Base-by-base conservation (phyloP, 2,888 invertebrate genomes). In the Patella pellucida region DNA sequence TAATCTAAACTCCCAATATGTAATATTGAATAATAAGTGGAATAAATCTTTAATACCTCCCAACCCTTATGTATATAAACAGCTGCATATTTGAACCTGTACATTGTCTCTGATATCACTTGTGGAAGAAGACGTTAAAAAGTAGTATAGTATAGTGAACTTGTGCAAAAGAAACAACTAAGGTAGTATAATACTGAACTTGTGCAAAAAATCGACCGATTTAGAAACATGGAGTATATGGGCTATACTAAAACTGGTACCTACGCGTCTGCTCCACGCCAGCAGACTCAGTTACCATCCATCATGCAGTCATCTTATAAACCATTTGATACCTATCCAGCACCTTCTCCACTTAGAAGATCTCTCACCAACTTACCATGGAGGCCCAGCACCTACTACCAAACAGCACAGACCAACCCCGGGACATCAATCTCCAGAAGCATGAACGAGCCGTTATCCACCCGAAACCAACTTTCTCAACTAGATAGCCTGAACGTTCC, bases 271-370 rank as follows among this genome's bases (percentile, higher is more conserved):
- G 89, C 88, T 56, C 89, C 90, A 16, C 80, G 85, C 71, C 79
- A 87, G 52, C 79, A 87, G 54, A 19, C 19, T 23, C 9, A 19
- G 19, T 93, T 94, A 82, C 94, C 94, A n/a, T 92, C 92, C 91
- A 93, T 91, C 87, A 94, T 94, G 95, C 95, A 88, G 82, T 82
- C 84, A 41, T 85, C 87, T n/a, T 89, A 87, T 79, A 86, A 86
- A 81, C 80, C 82, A 71, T 85, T 85, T 78, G 89, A 89, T 75
- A 87, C 87, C 16, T 87, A 86, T 75, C 87, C 88, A 11, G 88
- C 88, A 15, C 89, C 89, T 7, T 86, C 88, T n/a, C 89, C 88
- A 15, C 85, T 90, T 16, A 81, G 89, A 50, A 76, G 89, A n/a
- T 89, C 90, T 16, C 84, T 89, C 16, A 90, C 90, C 19, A 90